Evolutionary conservation across 2,797 vertebrate genomes (phyloP).

Genomic region (Acipenser transmontanus): DNA sequence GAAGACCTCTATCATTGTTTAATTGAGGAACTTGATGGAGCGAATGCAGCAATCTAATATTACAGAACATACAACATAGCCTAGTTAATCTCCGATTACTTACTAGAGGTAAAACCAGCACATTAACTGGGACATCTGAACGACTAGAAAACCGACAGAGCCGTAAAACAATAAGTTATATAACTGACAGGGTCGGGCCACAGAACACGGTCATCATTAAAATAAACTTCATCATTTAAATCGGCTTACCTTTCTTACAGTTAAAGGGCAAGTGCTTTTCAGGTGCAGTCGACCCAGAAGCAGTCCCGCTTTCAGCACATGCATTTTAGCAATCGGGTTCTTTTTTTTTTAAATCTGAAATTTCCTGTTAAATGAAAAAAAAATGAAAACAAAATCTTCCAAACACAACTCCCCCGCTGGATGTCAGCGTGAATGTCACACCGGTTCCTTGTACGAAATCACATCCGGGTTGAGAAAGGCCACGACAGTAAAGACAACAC

Average conservation of each 20-base stretch:
- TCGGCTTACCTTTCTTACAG: slow-evolving; percentile 49
- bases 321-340: slow-evolving; percentile 41
- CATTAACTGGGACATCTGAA: neutral
- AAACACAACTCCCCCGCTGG: slow-evolving; percentile 17
- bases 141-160: neutral
- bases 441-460: slow-evolving; percentile 35
- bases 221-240: neutral
- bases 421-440: slow-evolving; percentile 58
- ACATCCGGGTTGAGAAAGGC: slow-evolving; percentile 51
- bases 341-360: neutral
- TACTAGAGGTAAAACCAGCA: neutral
- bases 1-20: no score
- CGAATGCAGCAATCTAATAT: no score
- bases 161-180: no score
- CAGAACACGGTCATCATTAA: neutral
- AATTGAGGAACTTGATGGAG: no score
- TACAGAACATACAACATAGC: no score
- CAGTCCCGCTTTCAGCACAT: slow-evolving; percentile 46
- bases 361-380: neutral
- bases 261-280: slow-evolving; percentile 32
- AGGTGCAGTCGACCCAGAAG: slow-evolving; percentile 36
- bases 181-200: no score
- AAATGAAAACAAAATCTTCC: neutral
- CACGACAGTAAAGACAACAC: slow-evolving; percentile 14
- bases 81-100: no score